Percentiles rank a stretch among this genome's conserved stretches.
Evolutionary conservation across 2,113 vertebrate species (phyloP).

Genomic region (Columba livia): DNA sequence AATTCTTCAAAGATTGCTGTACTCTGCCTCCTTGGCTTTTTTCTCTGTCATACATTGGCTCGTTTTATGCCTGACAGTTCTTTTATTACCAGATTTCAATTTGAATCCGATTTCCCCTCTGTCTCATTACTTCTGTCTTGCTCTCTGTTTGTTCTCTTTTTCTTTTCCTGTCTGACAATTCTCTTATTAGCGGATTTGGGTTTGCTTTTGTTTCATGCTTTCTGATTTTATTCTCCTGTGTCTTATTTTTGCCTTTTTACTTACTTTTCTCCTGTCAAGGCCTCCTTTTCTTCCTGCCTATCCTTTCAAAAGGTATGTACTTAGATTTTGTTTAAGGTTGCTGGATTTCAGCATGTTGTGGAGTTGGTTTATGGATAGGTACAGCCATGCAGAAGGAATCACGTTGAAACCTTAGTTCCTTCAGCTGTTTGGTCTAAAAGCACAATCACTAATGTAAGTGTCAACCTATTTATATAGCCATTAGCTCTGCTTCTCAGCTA

Average conservation of each 20-base stretch:
- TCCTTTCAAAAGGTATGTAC: background rate
- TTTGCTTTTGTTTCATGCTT: conserved; percentile 61
- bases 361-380: background rate
- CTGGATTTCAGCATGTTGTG: background rate
- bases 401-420: background rate
- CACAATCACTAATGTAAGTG: background rate
- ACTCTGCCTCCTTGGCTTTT: conserved; percentile 27
- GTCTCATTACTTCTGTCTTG: conserved; percentile 57
- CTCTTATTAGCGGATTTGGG: conserved; percentile 45
- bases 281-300: background rate
- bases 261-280: conserved; percentile 37
- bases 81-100: conserved; percentile 67
- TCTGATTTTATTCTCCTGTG: conserved; percentile 39
- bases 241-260: conserved; percentile 29
- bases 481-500: background rate
- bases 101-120: conserved; percentile 46
- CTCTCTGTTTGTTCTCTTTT: conserved; percentile 57
- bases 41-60: conserved; percentile 43
- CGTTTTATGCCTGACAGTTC: conserved; percentile 45
- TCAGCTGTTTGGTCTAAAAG: background rate
- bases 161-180: conserved; percentile 53
- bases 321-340: conserved; percentile 19
- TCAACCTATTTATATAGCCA: background rate
- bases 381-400: background rate
- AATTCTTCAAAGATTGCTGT: conserved; percentile 48